These are phyloP conservation scores for Rhincodon typus DNA, from an alignment of 2,797 vertebrate species.

Conservation along the genomic window DNA sequence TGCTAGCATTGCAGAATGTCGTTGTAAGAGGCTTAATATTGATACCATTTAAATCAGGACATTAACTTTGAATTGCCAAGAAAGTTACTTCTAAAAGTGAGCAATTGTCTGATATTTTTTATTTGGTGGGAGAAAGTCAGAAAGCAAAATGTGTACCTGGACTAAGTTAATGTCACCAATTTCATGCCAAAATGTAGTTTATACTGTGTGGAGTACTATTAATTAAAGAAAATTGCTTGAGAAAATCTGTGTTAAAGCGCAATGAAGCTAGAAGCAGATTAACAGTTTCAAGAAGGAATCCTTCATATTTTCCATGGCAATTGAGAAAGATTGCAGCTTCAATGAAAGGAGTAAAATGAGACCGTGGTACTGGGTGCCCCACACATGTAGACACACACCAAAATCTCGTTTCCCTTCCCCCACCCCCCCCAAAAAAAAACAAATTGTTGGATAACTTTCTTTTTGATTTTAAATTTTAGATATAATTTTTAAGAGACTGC, in stretches of 20 bases:
- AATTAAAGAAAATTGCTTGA: not conserved
- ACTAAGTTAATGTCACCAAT: not conserved
- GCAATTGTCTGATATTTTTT: not conserved
- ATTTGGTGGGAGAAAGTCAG: not conserved
- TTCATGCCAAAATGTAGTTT: not conserved
- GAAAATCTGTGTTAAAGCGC: not conserved
- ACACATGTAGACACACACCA: too few species aligned
- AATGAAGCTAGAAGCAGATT: not conserved
- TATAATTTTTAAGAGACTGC: not conserved
- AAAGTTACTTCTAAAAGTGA: not conserved
- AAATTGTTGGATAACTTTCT: not conserved
- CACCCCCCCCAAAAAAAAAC: too few species aligned
- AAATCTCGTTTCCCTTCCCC: too few species aligned
- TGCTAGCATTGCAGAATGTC: not conserved
- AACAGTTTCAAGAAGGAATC: not conserved
- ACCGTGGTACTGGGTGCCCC: not conserved
- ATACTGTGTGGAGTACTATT: not conserved
- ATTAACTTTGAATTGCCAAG: not conserved
- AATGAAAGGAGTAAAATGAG: not conserved
- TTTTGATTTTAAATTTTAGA: not conserved
- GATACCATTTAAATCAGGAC: not conserved
- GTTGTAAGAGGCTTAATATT: not conserved
- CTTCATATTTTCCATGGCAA: not conserved
- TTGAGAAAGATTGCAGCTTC: not conserved
- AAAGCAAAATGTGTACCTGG: not conserved